Evolutionary conservation across 2,797 vertebrate genomes (phyloP).

Genomic region (Lutjanus campechanus): DNA sequence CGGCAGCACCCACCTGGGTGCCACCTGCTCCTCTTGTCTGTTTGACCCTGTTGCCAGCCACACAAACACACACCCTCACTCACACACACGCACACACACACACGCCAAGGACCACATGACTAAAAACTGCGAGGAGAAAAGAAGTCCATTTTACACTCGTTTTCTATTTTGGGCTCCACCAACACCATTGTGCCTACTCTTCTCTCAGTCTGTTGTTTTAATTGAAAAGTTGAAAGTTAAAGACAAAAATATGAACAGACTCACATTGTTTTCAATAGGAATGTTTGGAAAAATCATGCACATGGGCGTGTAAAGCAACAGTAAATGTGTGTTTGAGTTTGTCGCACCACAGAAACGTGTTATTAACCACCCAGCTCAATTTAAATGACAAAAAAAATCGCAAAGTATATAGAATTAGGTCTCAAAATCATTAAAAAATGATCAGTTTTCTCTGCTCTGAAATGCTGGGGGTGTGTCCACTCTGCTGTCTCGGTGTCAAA

Average conservation of each 20-base stretch:
- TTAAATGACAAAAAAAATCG: no score
- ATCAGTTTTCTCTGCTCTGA: no score
- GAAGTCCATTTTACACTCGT: neutral
- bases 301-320: neutral
- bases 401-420: no score
- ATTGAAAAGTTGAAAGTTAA: slow-evolving; percentile 1
- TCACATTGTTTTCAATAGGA: neutral
- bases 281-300: neutral
- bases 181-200: neutral
- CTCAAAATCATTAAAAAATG: no score
- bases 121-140: slow-evolving; percentile 12
- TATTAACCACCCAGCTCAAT: no score
- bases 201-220: slow-evolving; percentile 16
- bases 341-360: no score
- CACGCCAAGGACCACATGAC: slow-evolving; percentile 13
- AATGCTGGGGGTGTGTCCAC: no score
- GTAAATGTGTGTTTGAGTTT: no score
- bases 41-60: slow-evolving; percentile 79
- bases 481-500: no score
- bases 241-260: neutral
- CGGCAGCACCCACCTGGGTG: slow-evolving; percentile 85
- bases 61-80: no score
- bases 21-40: slow-evolving; percentile 90
- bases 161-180: slow-evolving; percentile 27
- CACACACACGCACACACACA: neutral